These are phyloP conservation scores for Fistularia tabacaria DNA, from an alignment of 2,797 vertebrate genomes.

Conservation along the genomic window DNA sequence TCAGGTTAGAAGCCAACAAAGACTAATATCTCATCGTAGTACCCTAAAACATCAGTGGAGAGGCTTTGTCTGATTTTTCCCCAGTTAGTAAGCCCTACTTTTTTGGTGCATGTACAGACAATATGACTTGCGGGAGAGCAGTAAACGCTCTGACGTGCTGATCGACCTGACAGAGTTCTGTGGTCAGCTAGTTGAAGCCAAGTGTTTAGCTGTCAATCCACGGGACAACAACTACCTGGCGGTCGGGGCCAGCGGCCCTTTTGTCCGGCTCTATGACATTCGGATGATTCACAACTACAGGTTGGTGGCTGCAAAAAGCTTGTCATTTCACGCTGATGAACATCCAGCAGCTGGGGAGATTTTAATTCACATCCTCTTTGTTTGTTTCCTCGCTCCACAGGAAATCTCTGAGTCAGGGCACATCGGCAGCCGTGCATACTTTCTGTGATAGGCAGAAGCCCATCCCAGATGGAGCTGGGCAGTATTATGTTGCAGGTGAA, in stretches of 20 bases:
- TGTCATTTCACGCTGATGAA: not conserved
- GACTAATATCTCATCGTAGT: not conserved
- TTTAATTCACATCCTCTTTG: not conserved
- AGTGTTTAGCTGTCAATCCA: conserved; percentile 95
- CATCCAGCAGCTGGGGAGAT: not conserved
- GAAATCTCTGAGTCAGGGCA: conserved; percentile 86
- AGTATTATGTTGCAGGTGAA: conserved; percentile 97
- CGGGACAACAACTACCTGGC: conserved; percentile 96
- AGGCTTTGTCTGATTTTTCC: not conserved
- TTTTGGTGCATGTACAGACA: conserved; percentile 74
- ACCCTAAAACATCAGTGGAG: not conserved
- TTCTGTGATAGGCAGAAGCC: conserved; percentile 92
- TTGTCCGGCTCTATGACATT: conserved; percentile 96
- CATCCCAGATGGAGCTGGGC: conserved; percentile 92
- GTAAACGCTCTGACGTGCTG: conserved; percentile 92
- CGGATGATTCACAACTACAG: conserved; percentile 99
- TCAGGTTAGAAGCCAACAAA: conserved; percentile 75
- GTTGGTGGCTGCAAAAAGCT: conserved; percentile 53
- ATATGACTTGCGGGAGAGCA: conserved; percentile 95
- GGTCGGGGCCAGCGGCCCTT: conserved; percentile 93
- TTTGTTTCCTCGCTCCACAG: conserved; percentile 54
- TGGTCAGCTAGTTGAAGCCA: conserved; percentile 95
- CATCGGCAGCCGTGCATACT: conserved; percentile 88
- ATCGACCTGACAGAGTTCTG: conserved; percentile 97
- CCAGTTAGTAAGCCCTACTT: not conserved